Base-by-base conservation (phyloP, 1,140 invertebrate genomes). In the Meloidogyne exigua region DNA sequence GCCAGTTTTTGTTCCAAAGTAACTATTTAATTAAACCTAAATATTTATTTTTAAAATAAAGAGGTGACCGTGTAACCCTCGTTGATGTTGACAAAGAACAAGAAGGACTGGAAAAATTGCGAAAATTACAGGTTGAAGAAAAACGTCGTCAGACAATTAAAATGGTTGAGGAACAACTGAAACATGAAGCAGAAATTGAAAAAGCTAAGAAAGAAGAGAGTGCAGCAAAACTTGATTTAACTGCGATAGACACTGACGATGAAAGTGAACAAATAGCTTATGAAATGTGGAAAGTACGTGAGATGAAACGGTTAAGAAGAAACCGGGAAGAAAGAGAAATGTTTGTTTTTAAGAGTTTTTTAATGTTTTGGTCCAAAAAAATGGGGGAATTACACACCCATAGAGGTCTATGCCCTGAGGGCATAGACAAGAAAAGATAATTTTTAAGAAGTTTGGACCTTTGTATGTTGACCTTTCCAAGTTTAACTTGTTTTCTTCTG, bases 281-380 rank as follows among this genome's bases (percentile, higher is more conserved):
- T 87, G 96, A 99, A 89, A 91, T 93, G 0, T 99, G 96, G 96
- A 99, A 99, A 89, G 84, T 96, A 9, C 90, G 97, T 32, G 97
- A 99, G 89, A 90, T 99, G 83, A 96, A 95, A 88, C 89, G 97
- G 62, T 92, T 98, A 42, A 99, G 98, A 88, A 90, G 95, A 21
- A 95, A 98, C 88, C 91, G 95, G 80, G 95, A 99, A 83, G 94
- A 97, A 89, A 89, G 93, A 83, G 95, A 98, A 90, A 72, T 91
- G 91, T 94, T 90, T 90, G 92, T 91, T 76, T 82, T 76, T 70
- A 3, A n/a, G n/a, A n/a, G n/a, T 32, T 32, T 32, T 32, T 32
- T 32, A 7, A 32, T 32, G 28, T 32, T 32, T 32, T 32, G 28
- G 28, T 32, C 28, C 7, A 32, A 32, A 32, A 7, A 3, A 2